Evolutionary conservation across 2,113 vertebrate species (phyloP).

Genomic region (Limanda limanda): DNA sequence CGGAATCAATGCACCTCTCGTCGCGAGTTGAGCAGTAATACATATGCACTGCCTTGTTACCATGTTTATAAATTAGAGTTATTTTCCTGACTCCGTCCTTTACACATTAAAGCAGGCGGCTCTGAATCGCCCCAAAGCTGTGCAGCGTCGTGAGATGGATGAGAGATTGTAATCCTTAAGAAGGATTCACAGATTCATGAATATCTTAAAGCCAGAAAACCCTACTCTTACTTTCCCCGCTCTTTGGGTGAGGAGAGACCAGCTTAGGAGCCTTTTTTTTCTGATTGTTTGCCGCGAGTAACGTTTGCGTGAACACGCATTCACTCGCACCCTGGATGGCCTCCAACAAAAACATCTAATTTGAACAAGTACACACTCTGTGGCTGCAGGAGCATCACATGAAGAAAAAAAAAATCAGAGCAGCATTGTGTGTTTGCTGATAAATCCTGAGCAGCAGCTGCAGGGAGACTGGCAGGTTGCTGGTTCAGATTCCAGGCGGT

Average conservation of each 20-base stretch:
- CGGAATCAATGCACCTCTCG: constrained; percentile 59
- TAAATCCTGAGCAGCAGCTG: constrained; percentile 36
- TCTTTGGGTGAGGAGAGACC: constrained; percentile 55
- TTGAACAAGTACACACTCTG: constrained; percentile 60
- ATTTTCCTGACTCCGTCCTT: constrained; percentile 51
- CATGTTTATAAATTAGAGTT: constrained; percentile 72
- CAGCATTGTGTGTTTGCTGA: constrained; percentile 26
- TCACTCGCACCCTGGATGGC: constrained; percentile 45
- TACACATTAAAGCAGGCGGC: constrained; percentile 70
- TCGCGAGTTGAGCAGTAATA: constrained; percentile 61
- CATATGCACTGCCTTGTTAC: constrained; percentile 81
- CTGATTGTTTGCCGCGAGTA: constrained; percentile 72
- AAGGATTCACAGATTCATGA: constrained; percentile 80
- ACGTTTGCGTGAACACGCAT: constrained; percentile 63
- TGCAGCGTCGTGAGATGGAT: constrained; percentile 70
- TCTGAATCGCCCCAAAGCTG: constrained; percentile 66
- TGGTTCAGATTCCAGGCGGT: constrained; percentile 54
- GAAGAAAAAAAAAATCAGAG: background rate
- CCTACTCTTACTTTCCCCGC: constrained; percentile 37
- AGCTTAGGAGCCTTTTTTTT: constrained; percentile 54
- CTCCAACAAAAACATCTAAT: constrained; percentile 66
- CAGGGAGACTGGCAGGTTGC: constrained; percentile 46
- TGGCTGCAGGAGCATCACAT: constrained; percentile 30
- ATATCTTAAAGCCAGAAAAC: constrained; percentile 75
- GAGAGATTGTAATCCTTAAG: constrained; percentile 80